Base-by-base conservation (phyloP, 2,888 invertebrate species). In the Chirona hameri region DNA sequence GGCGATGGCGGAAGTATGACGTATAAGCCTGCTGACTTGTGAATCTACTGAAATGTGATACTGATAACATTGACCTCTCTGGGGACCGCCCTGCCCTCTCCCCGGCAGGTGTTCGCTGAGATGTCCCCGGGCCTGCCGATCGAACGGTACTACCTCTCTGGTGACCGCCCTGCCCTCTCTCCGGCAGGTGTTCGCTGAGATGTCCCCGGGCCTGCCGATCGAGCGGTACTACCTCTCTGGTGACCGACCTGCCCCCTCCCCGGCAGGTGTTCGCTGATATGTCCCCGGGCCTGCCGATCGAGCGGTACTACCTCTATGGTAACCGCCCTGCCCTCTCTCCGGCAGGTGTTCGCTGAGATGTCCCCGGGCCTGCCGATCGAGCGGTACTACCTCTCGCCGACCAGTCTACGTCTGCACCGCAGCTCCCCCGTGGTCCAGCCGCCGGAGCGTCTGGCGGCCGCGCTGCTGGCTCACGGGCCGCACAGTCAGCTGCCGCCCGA, bases 321-420 rank as follows among this genome's bases (percentile, higher is more conserved):
- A 24, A 88, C 89, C 79, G 91, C 92, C 85, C 87, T 92, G 82
- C 88, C 39, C 39, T 39, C 39, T 39, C 86, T 88, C 3, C 89
- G 90, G 82, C 89, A 91, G 87, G 91, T 92, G 18, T 88, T 93
- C 52, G 88, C 89, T 81, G 90, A 91, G 86, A 91, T 93, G 81
- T 92, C 92, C 85, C 93, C 94, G 1, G 93, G 93, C 21, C 88
- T 93, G 86, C 87, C 91, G 82, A 86, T 92, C 27, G 92, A 93
- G 87, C 90, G 91, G 84, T 92, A 92, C 86, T 90, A 92, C 86
- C 88, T 93, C 79, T 93, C 93, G 86, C 89, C 91, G 24, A 88
- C 89, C 79, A 91, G 92, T 85, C 87, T 92, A 82, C 88, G 89
- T 81, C 88, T 88, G 83, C 88, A 90, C 89, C 83, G 83, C 60